Evolutionary conservation across 2,797 vertebrate genomes (phyloP).

Genomic region (Smutsia temminckii): DNA sequence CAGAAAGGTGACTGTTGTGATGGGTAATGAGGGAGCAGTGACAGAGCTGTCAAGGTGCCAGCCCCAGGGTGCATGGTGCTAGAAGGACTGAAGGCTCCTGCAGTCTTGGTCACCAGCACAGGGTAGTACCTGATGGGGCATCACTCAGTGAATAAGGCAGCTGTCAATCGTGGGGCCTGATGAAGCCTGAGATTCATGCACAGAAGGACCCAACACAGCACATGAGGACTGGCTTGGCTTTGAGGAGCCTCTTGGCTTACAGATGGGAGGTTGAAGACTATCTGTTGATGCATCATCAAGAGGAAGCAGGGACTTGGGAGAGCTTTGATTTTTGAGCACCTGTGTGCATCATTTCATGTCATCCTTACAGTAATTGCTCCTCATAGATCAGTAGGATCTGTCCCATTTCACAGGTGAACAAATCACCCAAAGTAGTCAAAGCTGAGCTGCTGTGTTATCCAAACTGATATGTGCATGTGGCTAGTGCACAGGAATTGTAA

Average conservation of each 20-base stretch:
- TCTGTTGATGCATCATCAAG: neutral
- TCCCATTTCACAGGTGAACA: neutral
- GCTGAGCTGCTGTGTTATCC: neutral
- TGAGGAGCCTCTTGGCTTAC: neutral
- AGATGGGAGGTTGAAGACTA: neutral
- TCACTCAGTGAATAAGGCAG: neutral
- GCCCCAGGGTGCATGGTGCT: rapidly evolving
- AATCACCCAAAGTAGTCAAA: neutral
- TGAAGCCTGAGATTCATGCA: neutral
- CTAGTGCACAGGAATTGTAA: neutral
- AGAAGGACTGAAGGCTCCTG: neutral
- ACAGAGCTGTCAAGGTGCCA: neutral
- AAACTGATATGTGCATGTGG: rapidly evolving
- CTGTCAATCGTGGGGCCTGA: neutral
- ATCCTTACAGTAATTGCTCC: neutral
- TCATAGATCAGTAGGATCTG: neutral
- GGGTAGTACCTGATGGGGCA: neutral
- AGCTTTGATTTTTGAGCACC: neutral
- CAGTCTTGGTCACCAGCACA: neutral
- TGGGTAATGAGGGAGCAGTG: constrained; percentile 20
- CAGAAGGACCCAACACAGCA: neutral
- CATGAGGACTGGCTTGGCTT: neutral
- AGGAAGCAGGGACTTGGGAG: neutral
- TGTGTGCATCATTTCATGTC: neutral
- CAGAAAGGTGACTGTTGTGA: constrained; percentile 52